These are phyloP conservation scores for Siniperca obscura DNA, from an alignment of 2,797 vertebrate species.

Conservation along the genomic window DNA sequence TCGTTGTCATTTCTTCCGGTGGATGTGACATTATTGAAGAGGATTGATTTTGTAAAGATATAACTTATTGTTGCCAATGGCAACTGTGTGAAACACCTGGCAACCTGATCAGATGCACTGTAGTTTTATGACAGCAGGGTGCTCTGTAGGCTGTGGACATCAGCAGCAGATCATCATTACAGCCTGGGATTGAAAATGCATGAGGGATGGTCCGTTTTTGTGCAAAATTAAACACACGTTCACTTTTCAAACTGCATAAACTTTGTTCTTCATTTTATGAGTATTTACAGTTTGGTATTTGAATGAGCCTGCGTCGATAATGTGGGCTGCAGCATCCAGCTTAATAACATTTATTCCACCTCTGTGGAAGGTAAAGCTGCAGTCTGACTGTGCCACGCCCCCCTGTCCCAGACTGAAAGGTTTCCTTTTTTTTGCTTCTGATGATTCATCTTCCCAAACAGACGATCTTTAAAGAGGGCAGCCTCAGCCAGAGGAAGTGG, in stretches of 20 bases:
- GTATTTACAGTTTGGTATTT: not conserved
- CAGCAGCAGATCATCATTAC: not conserved
- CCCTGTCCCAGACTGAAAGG: not conserved
- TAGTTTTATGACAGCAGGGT: not conserved
- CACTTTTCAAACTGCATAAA: no score
- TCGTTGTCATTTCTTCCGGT: no score
- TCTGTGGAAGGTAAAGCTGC: not conserved
- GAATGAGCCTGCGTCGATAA: no score
- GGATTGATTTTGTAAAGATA: no score
- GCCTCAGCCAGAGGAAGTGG: constrained; percentile 35
- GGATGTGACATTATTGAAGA: no score
- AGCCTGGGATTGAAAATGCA: not conserved
- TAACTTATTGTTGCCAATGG: not conserved
- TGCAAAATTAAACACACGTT: no score
- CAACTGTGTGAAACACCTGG: not conserved
- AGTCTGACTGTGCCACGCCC: not conserved
- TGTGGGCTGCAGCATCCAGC: not conserved
- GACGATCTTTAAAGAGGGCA: constrained; percentile 60
- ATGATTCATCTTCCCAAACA: not conserved
- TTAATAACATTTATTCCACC: not conserved
- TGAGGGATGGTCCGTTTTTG: no score
- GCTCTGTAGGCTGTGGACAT: not conserved
- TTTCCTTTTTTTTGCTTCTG: accelerated
- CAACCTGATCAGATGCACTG: not conserved
- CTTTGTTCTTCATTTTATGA: no score